Percentiles rank a stretch among this genome's conserved stretches.
phyloP scores from a whole-genome alignment of 2,888 invertebrate genomes.

The Agrypnus murinus region DNA sequence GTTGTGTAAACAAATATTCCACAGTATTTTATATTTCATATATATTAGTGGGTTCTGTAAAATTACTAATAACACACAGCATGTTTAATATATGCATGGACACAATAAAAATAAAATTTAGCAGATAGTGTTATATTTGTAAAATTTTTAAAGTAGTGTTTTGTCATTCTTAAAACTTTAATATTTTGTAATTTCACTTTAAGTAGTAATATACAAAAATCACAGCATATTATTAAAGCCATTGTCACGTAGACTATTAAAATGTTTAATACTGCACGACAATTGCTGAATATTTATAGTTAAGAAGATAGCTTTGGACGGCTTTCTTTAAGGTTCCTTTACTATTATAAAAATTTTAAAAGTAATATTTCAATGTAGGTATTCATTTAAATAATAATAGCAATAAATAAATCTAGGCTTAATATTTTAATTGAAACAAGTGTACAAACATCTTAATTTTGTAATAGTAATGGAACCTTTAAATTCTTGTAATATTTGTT shows the following conservation, averaged over 20 bases:
- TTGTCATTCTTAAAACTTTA: conserved; percentile 23
- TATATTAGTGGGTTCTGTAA: conserved; percentile 30
- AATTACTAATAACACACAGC: conserved; percentile 39
- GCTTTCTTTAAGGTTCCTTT: background rate
- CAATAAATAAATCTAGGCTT: too few relatives aligned
- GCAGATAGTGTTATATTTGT: conserved; percentile 44
- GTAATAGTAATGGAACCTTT: too few relatives aligned
- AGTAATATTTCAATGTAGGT: too few relatives aligned
- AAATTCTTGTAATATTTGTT: too few relatives aligned
- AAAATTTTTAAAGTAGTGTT: conserved; percentile 39
- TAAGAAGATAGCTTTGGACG: background rate
- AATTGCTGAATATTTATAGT: conserved; percentile 3
- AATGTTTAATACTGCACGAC: conserved; percentile 20
- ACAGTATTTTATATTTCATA: conserved; percentile 34
- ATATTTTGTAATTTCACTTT: conserved; percentile 31
- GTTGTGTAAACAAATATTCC: conserved; percentile 43
- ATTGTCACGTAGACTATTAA: conserved; percentile 30
- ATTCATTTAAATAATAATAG: too few relatives aligned
- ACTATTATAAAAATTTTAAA: background rate
- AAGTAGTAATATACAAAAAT: conserved; percentile 24
- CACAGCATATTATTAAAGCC: conserved; percentile 24
- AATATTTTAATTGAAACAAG: too few relatives aligned
- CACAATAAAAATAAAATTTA: conserved; percentile 38
- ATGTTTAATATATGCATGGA: conserved; percentile 45
- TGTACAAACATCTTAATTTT: too few relatives aligned